These are phyloP conservation scores for Oscheius sp. DNA, from an alignment of 2,888 invertebrate genomes.

Conservation along the genomic window DNA sequence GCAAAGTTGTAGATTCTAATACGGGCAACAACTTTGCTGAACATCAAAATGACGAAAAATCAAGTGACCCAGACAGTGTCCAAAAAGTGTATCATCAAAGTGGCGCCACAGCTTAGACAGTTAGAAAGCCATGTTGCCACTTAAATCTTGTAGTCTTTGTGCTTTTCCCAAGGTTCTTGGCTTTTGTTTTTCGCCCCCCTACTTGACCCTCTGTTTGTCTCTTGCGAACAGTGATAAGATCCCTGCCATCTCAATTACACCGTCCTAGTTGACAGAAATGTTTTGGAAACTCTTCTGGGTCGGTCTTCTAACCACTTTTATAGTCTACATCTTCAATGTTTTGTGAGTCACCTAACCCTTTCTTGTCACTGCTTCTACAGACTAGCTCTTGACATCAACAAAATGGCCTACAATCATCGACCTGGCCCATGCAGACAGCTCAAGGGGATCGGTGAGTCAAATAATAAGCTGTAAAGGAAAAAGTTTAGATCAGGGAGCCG, in stretches of 20 bases:
- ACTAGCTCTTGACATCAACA: slow-evolving; percentile 46
- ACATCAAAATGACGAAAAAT: too few relatives aligned
- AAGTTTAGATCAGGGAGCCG: slow-evolving; percentile 55
- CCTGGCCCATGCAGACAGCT: slow-evolving; percentile 51
- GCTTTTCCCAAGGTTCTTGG: too few relatives aligned
- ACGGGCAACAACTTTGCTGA: too few relatives aligned
- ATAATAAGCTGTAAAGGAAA: neutral
- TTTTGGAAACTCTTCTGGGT: slow-evolving; percentile 35
- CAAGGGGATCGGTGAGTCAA: slow-evolving; percentile 43
- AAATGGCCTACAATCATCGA: slow-evolving; percentile 51
- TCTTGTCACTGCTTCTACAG: slow-evolving; percentile 18
- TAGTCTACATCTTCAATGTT: slow-evolving; percentile 38
- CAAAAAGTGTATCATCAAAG: too few relatives aligned
- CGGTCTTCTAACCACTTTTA: slow-evolving; percentile 37
- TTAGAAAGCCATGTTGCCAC: too few relatives aligned
- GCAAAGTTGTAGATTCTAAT: too few relatives aligned
- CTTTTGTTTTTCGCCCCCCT: too few relatives aligned
- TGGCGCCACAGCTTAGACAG: too few relatives aligned
- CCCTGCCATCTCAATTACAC: neutral
- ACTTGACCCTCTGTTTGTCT: neutral
- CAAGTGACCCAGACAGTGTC: too few relatives aligned
- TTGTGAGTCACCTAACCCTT: slow-evolving; percentile 40
- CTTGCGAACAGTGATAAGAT: neutral
- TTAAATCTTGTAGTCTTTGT: too few relatives aligned
- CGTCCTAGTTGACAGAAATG: slow-evolving; percentile 2